phyloP scores from a whole-genome alignment of 2,888 invertebrate genomes.

The Caenorhabditis sp. region DNA sequence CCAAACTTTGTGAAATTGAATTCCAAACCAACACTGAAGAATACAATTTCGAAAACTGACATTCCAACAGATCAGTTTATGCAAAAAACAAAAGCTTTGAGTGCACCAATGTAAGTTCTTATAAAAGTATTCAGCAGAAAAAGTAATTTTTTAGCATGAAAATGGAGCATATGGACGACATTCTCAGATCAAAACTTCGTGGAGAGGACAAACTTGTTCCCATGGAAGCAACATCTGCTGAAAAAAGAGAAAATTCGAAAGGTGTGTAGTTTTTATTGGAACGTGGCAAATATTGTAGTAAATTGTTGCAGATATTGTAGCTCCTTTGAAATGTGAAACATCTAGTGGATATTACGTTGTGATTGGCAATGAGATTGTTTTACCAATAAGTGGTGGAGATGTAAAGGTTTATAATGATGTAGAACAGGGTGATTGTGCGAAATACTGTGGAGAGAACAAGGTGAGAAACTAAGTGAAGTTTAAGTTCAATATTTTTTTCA shows the following conservation, averaged over 20 bases:
- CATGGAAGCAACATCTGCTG: conserved; percentile 17
- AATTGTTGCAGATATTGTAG: conserved; percentile 5
- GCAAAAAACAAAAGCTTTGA: conserved; percentile 23
- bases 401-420: conserved; percentile 55
- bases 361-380: conserved; percentile 65
- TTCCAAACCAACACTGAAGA: conserved; percentile 12
- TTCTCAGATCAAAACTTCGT: conserved; percentile 39
- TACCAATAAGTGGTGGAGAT: conserved; percentile 42
- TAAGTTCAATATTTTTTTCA: conserved; percentile 3
- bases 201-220: conserved; percentile 35
- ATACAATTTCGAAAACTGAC: background rate
- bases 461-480: conserved; percentile 30
- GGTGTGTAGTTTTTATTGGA: conserved; percentile 1
- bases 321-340: conserved; percentile 48
- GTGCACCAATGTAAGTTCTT: conserved; percentile 32
- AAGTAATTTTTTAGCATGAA: conserved; percentile 11
- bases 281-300: too few species aligned
- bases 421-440: conserved; percentile 63
- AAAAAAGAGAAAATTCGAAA: conserved; percentile 20
- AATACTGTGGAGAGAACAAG: conserved; percentile 56
- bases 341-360: conserved; percentile 66
- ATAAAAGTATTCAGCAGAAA: background rate
- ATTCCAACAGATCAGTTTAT: conserved; percentile 33
- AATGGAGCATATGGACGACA: conserved; percentile 38
- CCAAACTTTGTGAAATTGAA: conserved; percentile 34